Conservation (phyloP, 64 coral and sea anemone genomes). For the Platygyra sinensis region DNA sequence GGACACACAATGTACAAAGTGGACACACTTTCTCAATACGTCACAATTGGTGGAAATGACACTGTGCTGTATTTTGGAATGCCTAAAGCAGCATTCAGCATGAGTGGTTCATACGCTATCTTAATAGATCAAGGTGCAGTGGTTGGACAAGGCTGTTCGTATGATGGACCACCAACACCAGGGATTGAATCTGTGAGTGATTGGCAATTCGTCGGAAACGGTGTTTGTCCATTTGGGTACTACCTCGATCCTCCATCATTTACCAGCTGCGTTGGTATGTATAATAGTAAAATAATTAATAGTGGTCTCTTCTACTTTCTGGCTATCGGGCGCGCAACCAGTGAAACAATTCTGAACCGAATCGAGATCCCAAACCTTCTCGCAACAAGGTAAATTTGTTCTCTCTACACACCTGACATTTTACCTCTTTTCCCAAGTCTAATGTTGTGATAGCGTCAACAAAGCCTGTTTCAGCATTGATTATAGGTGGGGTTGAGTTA, state of each 20-base stretch:
- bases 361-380: no score
- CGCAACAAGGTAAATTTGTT: no score
- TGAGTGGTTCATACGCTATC: conserved; percentile 24
- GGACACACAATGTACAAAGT: conserved; percentile 26
- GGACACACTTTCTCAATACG: not conserved
- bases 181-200: not conserved
- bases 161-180: conserved; percentile 12
- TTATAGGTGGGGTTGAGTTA: no score
- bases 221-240: not conserved
- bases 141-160: conserved; percentile 22
- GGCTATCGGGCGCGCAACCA: no score
- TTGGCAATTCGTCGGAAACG: not conserved
- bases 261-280: not conserved
- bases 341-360: no score
- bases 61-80: not conserved
- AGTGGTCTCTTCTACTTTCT: no score
- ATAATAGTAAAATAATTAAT: no score
- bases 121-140: conserved; percentile 22
- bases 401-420: no score
- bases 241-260: not conserved
- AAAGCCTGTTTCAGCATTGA: no score
- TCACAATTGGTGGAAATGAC: not conserved
- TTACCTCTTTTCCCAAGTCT: no score
- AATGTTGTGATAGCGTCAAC: no score
- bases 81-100: conserved; percentile 1